Evolutionary conservation across 2,113 vertebrate genomes (phyloP).

Genomic region (Apus apus): DNA sequence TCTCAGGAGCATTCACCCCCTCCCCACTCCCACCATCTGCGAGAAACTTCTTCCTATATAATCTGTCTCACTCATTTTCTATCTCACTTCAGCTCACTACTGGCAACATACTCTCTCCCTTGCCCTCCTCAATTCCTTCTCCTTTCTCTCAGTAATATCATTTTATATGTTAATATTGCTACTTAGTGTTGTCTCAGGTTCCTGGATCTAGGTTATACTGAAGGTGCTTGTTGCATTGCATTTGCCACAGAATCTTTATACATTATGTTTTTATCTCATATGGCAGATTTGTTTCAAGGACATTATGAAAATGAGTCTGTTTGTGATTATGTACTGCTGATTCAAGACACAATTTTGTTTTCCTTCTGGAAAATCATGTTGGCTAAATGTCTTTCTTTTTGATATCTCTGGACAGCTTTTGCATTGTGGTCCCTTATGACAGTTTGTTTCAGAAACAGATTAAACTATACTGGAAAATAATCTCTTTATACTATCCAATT

Average conservation of each 20-base stretch:
- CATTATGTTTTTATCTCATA: neutral
- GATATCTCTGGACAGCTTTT: conserved; percentile 22
- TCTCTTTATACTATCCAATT: neutral
- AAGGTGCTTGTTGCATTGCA: neutral
- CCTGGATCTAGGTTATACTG: neutral
- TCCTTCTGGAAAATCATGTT: conserved; percentile 25
- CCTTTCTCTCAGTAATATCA: neutral
- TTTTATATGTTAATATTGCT: conserved; percentile 31
- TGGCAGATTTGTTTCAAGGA: conserved; percentile 41
- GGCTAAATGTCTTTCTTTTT: conserved; percentile 19
- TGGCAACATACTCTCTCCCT: neutral
- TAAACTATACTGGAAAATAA: conserved; percentile 11
- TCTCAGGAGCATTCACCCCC: neutral
- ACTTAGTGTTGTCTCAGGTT: neutral
- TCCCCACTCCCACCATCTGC: neutral
- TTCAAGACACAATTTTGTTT: conserved; percentile 38
- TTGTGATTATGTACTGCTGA: conserved; percentile 8
- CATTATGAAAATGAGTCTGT: neutral
- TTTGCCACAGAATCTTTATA: neutral
- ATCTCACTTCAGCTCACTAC: neutral
- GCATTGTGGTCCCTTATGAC: neutral
- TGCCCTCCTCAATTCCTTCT: neutral
- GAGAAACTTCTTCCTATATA: neutral
- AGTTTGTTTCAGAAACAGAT: conserved; percentile 20
- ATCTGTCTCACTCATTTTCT: neutral